Evolutionary conservation across 1,140 invertebrate genomes (phyloP).

Genomic region (Monomorium pharaonis): DNA sequence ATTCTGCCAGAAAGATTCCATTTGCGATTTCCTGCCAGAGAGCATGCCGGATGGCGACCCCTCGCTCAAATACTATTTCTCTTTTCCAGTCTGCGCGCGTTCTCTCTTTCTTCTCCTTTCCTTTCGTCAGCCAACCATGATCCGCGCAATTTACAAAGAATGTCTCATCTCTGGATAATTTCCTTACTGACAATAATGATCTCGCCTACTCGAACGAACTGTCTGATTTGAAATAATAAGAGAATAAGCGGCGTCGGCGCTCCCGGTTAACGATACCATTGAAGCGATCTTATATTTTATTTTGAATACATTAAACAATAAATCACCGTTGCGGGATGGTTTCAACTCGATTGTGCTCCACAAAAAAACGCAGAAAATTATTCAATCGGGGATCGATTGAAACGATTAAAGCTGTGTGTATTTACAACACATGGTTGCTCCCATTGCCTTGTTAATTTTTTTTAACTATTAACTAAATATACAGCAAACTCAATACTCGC

Average conservation of each 20-base stretch:
- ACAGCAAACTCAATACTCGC: neutral
- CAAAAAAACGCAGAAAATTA: neutral
- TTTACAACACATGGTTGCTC: neutral
- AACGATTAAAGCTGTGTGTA: neutral
- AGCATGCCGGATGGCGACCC: neutral
- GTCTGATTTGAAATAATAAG: neutral
- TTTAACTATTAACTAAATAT: neutral
- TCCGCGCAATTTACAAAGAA: neutral
- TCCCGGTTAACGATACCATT: neutral
- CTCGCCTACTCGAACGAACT: neutral
- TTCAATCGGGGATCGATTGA: neutral
- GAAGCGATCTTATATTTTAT: neutral
- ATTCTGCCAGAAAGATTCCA: slow-evolving; percentile 69
- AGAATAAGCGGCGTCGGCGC: neutral
- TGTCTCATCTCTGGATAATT: neutral
- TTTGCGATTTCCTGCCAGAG: slow-evolving; percentile 60
- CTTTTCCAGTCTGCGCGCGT: neutral
- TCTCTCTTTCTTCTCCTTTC: neutral
- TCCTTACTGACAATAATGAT: slow-evolving; percentile 7
- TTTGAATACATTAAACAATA: slow-evolving; percentile 9
- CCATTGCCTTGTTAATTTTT: neutral
- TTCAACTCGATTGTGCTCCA: neutral
- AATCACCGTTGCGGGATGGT: neutral
- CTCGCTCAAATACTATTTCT: slow-evolving; percentile 1
- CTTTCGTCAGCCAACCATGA: neutral